Conservation (phyloP, 1,140 invertebrate species). For the Zaprionus ornatus region DNA sequence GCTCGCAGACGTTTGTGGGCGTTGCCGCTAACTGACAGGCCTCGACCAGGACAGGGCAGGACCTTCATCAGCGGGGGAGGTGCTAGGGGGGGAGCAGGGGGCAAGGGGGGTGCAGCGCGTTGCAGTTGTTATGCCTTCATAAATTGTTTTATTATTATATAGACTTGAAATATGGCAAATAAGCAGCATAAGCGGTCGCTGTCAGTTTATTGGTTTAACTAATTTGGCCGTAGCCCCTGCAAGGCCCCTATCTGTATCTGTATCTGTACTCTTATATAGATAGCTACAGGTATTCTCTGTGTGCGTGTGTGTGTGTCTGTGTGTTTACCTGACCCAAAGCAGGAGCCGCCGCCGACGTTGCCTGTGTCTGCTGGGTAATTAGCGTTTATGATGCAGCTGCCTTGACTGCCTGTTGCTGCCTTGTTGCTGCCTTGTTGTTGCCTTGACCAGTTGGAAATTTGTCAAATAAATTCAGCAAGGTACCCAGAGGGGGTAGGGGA, state of each 20-base stretch:
- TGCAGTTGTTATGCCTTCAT: constrained; percentile 75
- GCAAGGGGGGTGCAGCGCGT: constrained; percentile 1
- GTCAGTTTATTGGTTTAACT: constrained; percentile 83
- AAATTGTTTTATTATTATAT: constrained; percentile 83
- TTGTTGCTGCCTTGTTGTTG: neutral
- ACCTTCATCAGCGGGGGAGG: neutral
- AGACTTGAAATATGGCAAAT: constrained; percentile 76
- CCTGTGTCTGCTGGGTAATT: constrained; percentile 55
- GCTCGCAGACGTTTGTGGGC: constrained; percentile 56
- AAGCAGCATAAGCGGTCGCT: constrained; percentile 47
- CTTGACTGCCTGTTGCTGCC: constrained; percentile 4
- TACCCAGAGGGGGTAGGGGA: neutral
- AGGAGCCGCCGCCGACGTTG: neutral
- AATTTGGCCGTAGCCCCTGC: constrained; percentile 53
- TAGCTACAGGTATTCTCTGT: neutral
- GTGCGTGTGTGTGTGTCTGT: neutral
- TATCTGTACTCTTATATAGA: too few relatives aligned
- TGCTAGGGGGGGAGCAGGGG: neutral
- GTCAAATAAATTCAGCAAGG: constrained; percentile 61
- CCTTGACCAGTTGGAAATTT: constrained; percentile 52
- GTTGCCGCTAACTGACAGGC: constrained; percentile 76
- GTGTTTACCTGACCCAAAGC: neutral
- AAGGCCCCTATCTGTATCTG: constrained; percentile 9
- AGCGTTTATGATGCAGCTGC: constrained; percentile 75
- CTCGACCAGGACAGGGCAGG: constrained; percentile 3